Evolutionary conservation across 2,113 vertebrate genomes (phyloP).

Genomic region (Hyaena hyaena): DNA sequence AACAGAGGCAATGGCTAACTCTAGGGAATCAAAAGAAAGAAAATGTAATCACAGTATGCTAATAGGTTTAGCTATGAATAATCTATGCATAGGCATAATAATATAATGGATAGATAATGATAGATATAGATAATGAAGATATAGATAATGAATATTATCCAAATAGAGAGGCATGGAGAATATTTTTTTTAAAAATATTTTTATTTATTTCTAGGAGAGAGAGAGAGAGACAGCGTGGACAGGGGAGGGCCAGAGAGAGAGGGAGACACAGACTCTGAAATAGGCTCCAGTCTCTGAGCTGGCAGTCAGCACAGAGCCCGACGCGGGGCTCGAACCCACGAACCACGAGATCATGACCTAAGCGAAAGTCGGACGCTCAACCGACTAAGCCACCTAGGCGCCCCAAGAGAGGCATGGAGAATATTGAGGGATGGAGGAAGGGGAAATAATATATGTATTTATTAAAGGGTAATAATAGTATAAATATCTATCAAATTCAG

Average conservation of each 20-base stretch:
- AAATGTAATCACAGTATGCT: neutral
- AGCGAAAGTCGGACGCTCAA: no score
- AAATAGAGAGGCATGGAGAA: neutral
- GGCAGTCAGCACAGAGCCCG: no score
- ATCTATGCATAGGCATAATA: neutral
- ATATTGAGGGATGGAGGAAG: neutral
- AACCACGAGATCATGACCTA: no score
- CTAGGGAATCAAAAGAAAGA: conserved; percentile 8
- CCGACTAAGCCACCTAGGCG: no score
- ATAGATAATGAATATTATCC: neutral
- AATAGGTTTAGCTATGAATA: neutral
- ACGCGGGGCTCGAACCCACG: no score
- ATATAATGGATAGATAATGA: neutral
- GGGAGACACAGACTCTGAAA: no score
- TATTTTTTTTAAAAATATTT: no score
- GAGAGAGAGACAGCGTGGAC: no score
- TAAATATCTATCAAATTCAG: neutral
- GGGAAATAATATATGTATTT: neutral
- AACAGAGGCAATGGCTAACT: conserved; percentile 10
- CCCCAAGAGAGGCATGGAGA: neutral
- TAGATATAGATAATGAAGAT: neutral
- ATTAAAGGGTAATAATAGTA: neutral
- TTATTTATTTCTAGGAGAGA: no score
- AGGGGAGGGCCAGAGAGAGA: no score
- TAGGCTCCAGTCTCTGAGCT: no score